Conservation (phyloP, 2,888 invertebrate species). For the Polyommatus icarus region DNA sequence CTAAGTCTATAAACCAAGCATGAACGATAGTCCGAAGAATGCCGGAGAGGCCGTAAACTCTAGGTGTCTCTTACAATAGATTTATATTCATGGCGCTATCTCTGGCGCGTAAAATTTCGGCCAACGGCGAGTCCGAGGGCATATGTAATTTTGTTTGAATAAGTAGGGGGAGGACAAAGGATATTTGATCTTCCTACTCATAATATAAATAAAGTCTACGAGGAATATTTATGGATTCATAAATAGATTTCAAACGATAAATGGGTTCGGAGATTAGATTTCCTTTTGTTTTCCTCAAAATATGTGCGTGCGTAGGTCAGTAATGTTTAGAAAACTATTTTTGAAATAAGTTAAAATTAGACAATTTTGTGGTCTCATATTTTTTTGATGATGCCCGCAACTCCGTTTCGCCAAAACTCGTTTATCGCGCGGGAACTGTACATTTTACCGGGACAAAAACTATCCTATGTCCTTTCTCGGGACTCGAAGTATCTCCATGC, state of each 20-base stretch:
- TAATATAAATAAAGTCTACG: slow-evolving; percentile 70
- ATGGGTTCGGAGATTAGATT: slow-evolving; percentile 58
- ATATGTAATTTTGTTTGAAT: slow-evolving; percentile 81
- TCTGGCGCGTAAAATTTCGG: slow-evolving; percentile 79
- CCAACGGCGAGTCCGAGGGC: slow-evolving; percentile 77
- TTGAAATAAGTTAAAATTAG: too few relatives aligned
- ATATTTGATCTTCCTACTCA: slow-evolving; percentile 75
- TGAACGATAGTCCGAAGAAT: slow-evolving; percentile 77
- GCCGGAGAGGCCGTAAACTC: slow-evolving; percentile 76
- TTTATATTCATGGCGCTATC: slow-evolving; percentile 81
- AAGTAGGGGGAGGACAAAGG: slow-evolving; percentile 79
- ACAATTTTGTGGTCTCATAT: neutral
- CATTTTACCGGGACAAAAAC: too few relatives aligned
- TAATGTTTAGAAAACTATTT: neutral
- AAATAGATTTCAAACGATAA: slow-evolving; percentile 69
- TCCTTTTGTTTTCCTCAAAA: neutral
- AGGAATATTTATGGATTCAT: slow-evolving; percentile 70
- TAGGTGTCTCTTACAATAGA: slow-evolving; percentile 77
- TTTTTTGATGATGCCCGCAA: too few relatives aligned
- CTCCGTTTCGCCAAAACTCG: too few relatives aligned
- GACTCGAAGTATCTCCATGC: too few relatives aligned
- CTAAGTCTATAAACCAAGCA: slow-evolving; percentile 74
- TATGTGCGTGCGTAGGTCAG: neutral
- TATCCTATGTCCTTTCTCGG: too few relatives aligned
- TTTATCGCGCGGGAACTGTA: too few relatives aligned